Base-by-base conservation (phyloP, 1,140 invertebrate genomes). In the Drosophila tani region DNA sequence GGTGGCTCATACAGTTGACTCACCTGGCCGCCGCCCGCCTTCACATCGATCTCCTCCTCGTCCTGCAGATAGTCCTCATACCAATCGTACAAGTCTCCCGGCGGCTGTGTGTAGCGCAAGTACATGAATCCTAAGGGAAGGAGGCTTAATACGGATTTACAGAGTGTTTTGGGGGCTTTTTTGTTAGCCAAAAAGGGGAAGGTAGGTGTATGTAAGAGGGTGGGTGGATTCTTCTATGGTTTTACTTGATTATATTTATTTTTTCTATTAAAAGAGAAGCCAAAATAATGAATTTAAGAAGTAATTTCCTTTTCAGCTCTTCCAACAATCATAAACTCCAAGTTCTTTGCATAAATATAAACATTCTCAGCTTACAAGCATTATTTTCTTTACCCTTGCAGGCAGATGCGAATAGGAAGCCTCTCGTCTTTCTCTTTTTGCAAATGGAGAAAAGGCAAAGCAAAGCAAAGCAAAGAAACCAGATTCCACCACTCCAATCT, bases 11-110 rank as follows among this genome's bases (percentile, higher is more conserved):
- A 92, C 91, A 91, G 76, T 91, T 75, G 71, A 92, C 92, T 91
- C 91, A 93, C 91, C 93, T 98, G 97, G 27, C 99, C 99, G 59
- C 98, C 98, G 53, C 99, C 99, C 55, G 99, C 98, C 93, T 99
- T 98, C 0, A 99, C 98, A 93, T 99, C 99, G 58, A 99, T 94
- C 93, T 99, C 98, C 95, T 99, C 98, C 87, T 98, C 96, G 93
- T 99, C 98, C 92, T 99, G 98, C 68, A 99, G 94, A 94, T 99
- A 99, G 15, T 97, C 96, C 91, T 97, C 97, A 93, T 98, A 99
- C 99, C 99, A 99, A 87, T 97, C 96, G 94, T 98, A 99, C 57
- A 99, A 94, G 93, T 99, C 98, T 46, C 95, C 95, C 5, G 99
- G 99, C 29, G 98, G 98, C 93, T 99, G 98, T 14, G 98, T 99